These are phyloP conservation scores for Tetragonisca angustula DNA, from an alignment of 2,888 invertebrate species.

Conservation along the genomic window DNA sequence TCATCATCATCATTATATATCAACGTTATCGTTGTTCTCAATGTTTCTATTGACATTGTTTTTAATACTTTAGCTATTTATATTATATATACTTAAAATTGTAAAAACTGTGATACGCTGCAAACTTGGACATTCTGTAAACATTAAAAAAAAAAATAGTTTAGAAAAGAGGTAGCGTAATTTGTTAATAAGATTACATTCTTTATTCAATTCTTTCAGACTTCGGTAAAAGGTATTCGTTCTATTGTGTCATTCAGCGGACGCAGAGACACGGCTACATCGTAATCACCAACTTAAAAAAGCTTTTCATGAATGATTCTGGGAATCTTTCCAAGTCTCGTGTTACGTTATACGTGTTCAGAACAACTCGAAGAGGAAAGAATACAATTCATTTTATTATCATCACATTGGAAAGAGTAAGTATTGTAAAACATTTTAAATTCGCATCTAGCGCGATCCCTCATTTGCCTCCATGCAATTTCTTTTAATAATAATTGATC, in stretches of 20 bases:
- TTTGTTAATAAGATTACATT: slow-evolving; percentile 36
- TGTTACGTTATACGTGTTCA: slow-evolving; percentile 27
- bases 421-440: slow-evolving; percentile 31
- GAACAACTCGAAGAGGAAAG: slow-evolving; percentile 21
- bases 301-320: slow-evolving; percentile 27
- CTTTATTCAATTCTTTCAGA: slow-evolving; percentile 86
- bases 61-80: neutral
- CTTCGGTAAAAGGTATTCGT: slow-evolving; percentile 93
- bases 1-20: neutral
- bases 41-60: neutral
- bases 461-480: neutral
- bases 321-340: slow-evolving; percentile 17
- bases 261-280: slow-evolving; percentile 87
- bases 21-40: neutral
- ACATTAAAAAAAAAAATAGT: slow-evolving; percentile 1
- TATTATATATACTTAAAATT: neutral
- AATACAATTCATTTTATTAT: slow-evolving; percentile 18
- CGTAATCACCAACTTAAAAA: slow-evolving; percentile 70
- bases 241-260: slow-evolving; percentile 93
- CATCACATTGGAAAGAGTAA: slow-evolving; percentile 35
- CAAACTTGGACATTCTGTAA: neutral
- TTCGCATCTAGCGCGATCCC: neutral
- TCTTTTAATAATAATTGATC: neutral
- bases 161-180: neutral
- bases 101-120: neutral